These are phyloP conservation scores for Callosobruchus maculatus DNA, from an alignment of 2,888 invertebrate genomes.

Conservation along the genomic window DNA sequence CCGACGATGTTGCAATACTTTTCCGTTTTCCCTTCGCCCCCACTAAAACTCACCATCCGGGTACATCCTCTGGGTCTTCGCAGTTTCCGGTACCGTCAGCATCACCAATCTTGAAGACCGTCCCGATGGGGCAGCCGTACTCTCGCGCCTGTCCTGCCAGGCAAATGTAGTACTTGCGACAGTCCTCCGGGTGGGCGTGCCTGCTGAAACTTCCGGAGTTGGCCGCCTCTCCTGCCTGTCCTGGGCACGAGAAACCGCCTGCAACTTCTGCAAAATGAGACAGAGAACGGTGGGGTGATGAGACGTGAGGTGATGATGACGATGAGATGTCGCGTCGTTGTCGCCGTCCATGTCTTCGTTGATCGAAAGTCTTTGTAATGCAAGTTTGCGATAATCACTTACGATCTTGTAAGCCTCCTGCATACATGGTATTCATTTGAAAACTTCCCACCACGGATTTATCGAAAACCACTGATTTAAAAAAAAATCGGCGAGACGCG, in stretches of 20 bases:
- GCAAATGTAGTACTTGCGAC: conserved; percentile 94
- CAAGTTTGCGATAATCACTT: too few species aligned
- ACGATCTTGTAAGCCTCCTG: too few species aligned
- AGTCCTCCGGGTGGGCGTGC: conserved; percentile 91
- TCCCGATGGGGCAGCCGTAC: conserved; percentile 93
- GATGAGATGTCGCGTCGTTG: background rate
- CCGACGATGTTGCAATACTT: background rate
- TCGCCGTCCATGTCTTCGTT: background rate
- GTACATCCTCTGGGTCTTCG: conserved; percentile 92
- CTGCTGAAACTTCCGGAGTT: conserved; percentile 88
- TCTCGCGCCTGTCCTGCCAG: conserved; percentile 88
- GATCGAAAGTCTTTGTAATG: background rate
- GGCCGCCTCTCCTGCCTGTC: conserved; percentile 75
- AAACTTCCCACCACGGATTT: too few species aligned
- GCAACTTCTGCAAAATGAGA: conserved; percentile 71
- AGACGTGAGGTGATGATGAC: background rate
- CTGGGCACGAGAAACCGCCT: conserved; percentile 84
- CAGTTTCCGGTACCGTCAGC: conserved; percentile 88
- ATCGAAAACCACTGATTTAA: too few species aligned
- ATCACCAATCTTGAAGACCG: conserved; percentile 92
- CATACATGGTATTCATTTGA: too few species aligned
- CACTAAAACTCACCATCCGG: conserved; percentile 76
- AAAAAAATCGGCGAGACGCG: too few species aligned
- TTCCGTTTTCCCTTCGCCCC: too few species aligned
- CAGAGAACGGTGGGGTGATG: background rate